Conservation (phyloP, 2,797 vertebrate genomes). For the Epinephelus awoara region DNA sequence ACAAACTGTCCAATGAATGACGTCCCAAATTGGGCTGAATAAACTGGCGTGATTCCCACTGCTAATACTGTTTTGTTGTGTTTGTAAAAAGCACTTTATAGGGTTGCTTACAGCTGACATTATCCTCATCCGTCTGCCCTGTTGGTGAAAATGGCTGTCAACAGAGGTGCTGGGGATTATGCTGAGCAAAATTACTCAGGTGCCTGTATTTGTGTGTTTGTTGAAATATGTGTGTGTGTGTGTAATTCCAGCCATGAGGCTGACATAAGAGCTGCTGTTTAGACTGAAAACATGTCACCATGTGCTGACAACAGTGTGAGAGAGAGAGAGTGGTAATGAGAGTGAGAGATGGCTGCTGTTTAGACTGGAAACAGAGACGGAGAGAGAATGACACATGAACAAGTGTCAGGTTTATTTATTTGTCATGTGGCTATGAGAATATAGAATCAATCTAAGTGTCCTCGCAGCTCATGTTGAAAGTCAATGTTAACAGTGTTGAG, state of each 20-base stretch:
- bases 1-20: too few species aligned
- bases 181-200: neutral
- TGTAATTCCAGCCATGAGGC: conserved; percentile 1
- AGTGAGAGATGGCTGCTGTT: neutral
- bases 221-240: neutral
- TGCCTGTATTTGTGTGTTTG: neutral
- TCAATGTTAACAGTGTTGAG: too few species aligned
- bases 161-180: neutral
- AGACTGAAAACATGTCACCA: conserved; percentile 22
- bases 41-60: too few species aligned
- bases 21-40: too few species aligned
- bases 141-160: neutral
- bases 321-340: neutral
- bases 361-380: neutral
- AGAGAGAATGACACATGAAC: too few species aligned
- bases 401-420: too few species aligned
- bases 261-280: conserved; percentile 28
- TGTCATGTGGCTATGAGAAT: too few species aligned
- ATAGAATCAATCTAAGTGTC: too few species aligned
- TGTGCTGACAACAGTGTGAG: conserved; percentile 11
- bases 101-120: neutral
- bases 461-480: too few species aligned
- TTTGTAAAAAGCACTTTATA: neutral
- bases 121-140: neutral
- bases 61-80: neutral